Evolutionary conservation across 2,113 vertebrate genomes (phyloP), one percentile per base, ranked within the genome.

Genomic region (Formicarius rufipectus): DNA sequence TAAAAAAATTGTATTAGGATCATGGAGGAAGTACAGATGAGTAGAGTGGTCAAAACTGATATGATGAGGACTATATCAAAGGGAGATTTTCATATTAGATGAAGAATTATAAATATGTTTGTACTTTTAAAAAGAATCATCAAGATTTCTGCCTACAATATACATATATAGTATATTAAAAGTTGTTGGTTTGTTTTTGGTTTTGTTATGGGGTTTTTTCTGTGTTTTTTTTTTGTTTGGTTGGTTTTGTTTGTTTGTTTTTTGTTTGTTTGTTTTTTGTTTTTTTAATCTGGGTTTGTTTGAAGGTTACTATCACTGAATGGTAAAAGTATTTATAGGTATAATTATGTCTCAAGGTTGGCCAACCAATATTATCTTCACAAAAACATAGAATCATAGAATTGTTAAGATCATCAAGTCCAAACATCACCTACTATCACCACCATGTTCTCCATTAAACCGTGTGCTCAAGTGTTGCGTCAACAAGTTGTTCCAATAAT

Each of bases 371-470:
- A 35, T 59, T 76, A 44, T 69, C 45, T 37, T 50, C 12, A 19
- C 8, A 53, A 28, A 67, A 56, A 28, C 13, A 17, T 9, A 50
- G 39, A 60, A 59, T 37, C 4, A 2, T 18, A 18, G 11, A 76
- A 28, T 37, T 0, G 0, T 12, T 59, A 17, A 21, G 8, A 8
- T 62, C 31, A 22, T 62, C 33, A 62, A 20, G n/a, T 24, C n/a
- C 28, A 45, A 0, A 27, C 9, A 21, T 19, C 37, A 27, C 10
- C 25, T 31, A 31, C 16, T 21, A 33, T 5, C 33, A 60, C 13
- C 33, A 52, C 9, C 13, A 37, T 27, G 27, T 37, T 45, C 58
- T 73, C 12, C 18, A 23, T 19, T 33, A 53, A 62, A 53, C 7
- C 39, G 13, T 5, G 7, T 53, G 7, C 37, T 52, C 47, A 47